phyloP scores from a whole-genome alignment of 2,113 vertebrate species.

The Tyrannus savana region DNA sequence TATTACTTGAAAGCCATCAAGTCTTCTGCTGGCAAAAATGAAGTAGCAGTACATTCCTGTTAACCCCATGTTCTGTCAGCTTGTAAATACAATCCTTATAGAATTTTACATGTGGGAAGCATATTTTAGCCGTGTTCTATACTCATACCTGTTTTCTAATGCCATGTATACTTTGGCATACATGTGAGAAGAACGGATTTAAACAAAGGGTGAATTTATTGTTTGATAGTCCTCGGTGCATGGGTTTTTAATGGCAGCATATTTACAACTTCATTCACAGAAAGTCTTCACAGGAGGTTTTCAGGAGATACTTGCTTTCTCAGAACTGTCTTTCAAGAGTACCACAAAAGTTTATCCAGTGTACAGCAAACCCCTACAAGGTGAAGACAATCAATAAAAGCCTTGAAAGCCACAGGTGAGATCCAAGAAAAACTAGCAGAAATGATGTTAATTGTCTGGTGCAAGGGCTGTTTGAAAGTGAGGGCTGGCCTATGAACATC shows the following conservation, averaged over 20 bases:
- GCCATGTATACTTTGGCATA: not conserved
- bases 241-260: not conserved
- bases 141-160: not conserved
- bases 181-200: not conserved
- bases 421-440: not conserved
- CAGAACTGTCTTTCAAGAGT: not conserved
- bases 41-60: slow-evolving; percentile 41
- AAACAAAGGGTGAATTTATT: not conserved
- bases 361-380: not conserved
- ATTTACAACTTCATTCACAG: not conserved
- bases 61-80: slow-evolving; percentile 50
- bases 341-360: not conserved
- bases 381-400: not conserved
- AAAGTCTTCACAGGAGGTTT: not conserved
- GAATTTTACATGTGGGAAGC: not conserved
- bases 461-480: not conserved
- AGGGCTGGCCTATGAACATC: rapidly evolving
- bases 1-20: slow-evolving; percentile 83
- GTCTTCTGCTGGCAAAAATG: slow-evolving; percentile 77
- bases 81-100: not conserved
- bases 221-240: not conserved
- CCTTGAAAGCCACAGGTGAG: not conserved
- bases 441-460: not conserved
- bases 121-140: not conserved
- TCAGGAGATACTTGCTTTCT: not conserved